These are phyloP conservation scores for Ctena decussata DNA, from an alignment of 2,888 invertebrate species.

Conservation along the genomic window DNA sequence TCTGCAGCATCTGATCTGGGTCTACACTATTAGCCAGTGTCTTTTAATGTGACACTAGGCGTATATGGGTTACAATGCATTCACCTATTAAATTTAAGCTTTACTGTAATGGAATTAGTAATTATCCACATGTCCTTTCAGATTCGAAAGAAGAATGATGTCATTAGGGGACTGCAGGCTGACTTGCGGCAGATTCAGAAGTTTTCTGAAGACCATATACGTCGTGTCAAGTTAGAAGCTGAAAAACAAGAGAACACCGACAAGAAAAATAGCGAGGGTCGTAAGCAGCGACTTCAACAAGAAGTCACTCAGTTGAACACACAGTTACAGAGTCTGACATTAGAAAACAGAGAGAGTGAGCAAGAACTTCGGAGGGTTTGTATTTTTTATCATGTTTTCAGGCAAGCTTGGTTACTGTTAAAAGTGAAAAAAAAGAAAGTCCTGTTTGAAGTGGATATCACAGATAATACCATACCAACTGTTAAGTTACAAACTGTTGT, in stretches of 20 bases:
- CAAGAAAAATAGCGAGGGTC: constrained; percentile 86
- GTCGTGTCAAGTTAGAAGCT: constrained; percentile 85
- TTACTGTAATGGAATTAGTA: too few relatives aligned
- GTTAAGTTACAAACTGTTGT: too few relatives aligned
- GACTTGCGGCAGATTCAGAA: constrained; percentile 86
- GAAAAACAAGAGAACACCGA: constrained; percentile 86
- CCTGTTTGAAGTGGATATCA: too few relatives aligned
- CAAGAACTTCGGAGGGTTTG: constrained; percentile 84
- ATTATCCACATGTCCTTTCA: too few relatives aligned
- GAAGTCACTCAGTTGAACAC: constrained; percentile 83
- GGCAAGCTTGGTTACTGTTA: too few relatives aligned
- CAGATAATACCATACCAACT: too few relatives aligned
- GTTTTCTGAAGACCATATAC: constrained; percentile 85
- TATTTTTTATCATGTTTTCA: neutral
- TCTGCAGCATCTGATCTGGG: too few relatives aligned
- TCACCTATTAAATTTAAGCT: too few relatives aligned
- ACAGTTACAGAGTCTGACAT: constrained; percentile 82
- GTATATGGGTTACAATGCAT: too few relatives aligned
- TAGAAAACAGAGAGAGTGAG: constrained; percentile 85
- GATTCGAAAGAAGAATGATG: constrained; percentile 86
- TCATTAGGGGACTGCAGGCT: constrained; percentile 84
- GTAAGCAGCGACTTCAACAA: constrained; percentile 81
- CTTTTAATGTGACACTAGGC: too few relatives aligned
- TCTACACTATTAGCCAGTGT: too few relatives aligned
- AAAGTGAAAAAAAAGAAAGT: too few relatives aligned